Conservation (phyloP, 2,888 invertebrate genomes). For the Macrosiphum euphorbiae region DNA sequence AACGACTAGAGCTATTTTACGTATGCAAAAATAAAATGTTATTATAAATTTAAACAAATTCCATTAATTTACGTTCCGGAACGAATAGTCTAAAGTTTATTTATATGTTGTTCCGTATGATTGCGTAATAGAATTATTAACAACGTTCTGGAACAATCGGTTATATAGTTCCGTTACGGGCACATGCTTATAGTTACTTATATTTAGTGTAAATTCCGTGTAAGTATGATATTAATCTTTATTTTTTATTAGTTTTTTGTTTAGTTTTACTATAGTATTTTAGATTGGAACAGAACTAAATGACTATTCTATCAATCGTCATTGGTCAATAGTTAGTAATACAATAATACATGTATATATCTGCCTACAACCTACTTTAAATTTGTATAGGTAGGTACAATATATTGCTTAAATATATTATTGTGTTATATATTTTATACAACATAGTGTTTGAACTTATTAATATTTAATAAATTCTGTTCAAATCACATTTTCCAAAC, state of each 20-base stretch:
- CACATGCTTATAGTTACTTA: background rate
- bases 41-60: background rate
- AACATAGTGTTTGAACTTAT: background rate
- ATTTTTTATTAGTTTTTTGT: background rate
- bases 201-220: background rate
- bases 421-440: background rate
- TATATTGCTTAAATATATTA: background rate
- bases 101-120: constrained; percentile 14
- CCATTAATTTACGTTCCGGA: background rate
- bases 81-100: background rate
- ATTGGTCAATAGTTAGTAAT: background rate
- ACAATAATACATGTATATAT: background rate
- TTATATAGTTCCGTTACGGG: constrained; percentile 34
- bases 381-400: background rate
- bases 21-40: background rate
- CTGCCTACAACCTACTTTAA: background rate
- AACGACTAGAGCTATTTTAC: background rate
- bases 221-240: background rate
- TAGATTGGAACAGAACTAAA: background rate
- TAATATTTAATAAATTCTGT: background rate
- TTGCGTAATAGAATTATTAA: background rate
- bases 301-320: background rate
- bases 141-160: constrained; percentile 35
- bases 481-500: background rate
- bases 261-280: background rate